Base-by-base conservation (phyloP, 2,888 invertebrate genomes). In the Hymenopus coronatus region DNA sequence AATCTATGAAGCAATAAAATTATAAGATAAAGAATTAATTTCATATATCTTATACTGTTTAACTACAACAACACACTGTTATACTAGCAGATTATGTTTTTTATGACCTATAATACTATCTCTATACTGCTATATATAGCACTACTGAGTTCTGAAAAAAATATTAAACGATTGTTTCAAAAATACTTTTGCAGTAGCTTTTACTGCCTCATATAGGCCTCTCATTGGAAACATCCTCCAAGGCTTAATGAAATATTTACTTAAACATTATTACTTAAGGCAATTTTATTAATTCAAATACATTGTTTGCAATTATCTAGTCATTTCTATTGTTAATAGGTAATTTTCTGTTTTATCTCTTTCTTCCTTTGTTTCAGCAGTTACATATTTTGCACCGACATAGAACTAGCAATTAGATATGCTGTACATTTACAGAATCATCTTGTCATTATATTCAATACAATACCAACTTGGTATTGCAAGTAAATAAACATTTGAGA, bases 321-420 rank as follows among this genome's bases (percentile, higher is more conserved):
- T 70, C 25, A 25, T 20, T 70, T 70, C 54, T 25, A 70, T 20
- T 70, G 70, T 88, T 85, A 85, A 84, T 81, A 40, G 40, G 40
- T 40, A 40, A 40, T 40, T 85, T 82, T 88, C 81, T 82, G 85
- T 85, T 82, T 82, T 40, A 9, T 40, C 40, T 40, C 81, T 33
- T 70, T 87, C 87, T 70, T 82, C 40, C 89, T 87, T 87, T 87
- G 82, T 84, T 89, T 89, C 83, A 89, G 54, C 46, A 87, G 30
- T 89, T 81, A 84, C 28, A 30, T 87, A 46, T 89, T 70, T 70
- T 40, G 88, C 81, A 84, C 84, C 84, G 81, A 81, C 85, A 88
- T 85, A 70, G 46, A 84, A 40, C 83, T 84, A 88, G 84, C 84
- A 88, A 88, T 40, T 89, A 82, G 85, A 82, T 25, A 84, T 81